phyloP scores from a whole-genome alignment of 2,888 invertebrate species.

The Taphrorychus bicolor region DNA sequence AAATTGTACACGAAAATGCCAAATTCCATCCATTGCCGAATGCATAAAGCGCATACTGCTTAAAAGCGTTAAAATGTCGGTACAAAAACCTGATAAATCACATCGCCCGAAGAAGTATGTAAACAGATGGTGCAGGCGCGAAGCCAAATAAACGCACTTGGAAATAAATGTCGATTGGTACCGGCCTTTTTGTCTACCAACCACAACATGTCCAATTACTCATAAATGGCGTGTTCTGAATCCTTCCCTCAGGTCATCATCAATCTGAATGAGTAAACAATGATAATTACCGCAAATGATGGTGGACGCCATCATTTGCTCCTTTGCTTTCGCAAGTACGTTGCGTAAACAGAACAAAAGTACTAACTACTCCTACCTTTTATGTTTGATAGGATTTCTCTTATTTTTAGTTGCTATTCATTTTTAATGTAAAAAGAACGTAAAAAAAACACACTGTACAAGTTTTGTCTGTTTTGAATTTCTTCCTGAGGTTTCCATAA shows the following conservation, averaged over 20 bases:
- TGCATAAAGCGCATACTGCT: not conserved
- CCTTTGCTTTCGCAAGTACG: no score
- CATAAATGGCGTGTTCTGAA: not conserved
- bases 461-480: no score
- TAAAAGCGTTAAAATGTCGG: not conserved
- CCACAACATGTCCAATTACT: no score
- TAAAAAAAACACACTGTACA: no score
- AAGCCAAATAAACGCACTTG: slow-evolving; percentile 3
- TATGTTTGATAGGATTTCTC: no score
- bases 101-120: not conserved
- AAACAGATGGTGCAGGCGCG: not conserved
- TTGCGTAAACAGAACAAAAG: no score
- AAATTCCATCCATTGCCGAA: not conserved
- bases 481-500: no score
- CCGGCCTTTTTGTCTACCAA: not conserved
- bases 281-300: no score
- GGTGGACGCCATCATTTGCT: no score
- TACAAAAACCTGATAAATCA: slow-evolving; percentile 4
- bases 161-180: not conserved
- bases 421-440: no score
- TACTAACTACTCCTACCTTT: no score
- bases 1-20: not conserved
- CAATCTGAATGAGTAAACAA: not conserved
- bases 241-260: not conserved
- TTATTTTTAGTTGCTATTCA: no score